Percentiles rank a stretch among this genome's conserved stretches.
phyloP scores from a whole-genome alignment of 2,888 invertebrate genomes.

The Acheta domesticus region DNA sequence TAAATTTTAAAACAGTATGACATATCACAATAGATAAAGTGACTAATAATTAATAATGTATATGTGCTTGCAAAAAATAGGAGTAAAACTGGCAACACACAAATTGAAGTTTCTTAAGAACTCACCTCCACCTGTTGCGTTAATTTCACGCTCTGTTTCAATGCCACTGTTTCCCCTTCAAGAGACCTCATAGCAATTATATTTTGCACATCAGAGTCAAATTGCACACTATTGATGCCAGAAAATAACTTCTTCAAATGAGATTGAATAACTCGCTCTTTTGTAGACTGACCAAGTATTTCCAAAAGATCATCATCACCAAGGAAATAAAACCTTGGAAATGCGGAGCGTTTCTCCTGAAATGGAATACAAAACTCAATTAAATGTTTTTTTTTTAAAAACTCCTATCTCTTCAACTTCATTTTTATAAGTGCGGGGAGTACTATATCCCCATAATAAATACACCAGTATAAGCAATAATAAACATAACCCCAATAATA shows the following conservation, averaged over 20 bases:
- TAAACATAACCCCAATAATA: no score
- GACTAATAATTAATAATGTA: no score
- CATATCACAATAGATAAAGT: no score
- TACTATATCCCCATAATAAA: not conserved
- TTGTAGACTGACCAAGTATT: constrained; percentile 88
- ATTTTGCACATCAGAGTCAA: constrained; percentile 56
- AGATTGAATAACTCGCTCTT: constrained; percentile 83
- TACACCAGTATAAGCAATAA: no score
- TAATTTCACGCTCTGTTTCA: constrained; percentile 66
- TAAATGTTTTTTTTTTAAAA: constrained; percentile 64
- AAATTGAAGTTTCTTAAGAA: no score
- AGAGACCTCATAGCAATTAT: constrained; percentile 70
- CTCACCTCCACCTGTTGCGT: constrained; percentile 73
- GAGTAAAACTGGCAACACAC: no score
- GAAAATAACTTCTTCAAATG: constrained; percentile 96
- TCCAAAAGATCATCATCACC: constrained; percentile 97
- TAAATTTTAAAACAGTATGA: no score
- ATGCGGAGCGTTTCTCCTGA: constrained; percentile 87
- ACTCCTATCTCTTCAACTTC: constrained; percentile 19
- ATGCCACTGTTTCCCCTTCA: constrained; percentile 68
- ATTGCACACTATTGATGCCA: constrained; percentile 74
- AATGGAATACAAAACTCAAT: not conserved
- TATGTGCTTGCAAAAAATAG: no score
- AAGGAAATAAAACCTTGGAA: constrained; percentile 94
- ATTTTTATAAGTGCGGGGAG: not conserved